phyloP scores from a whole-genome alignment of 1,140 invertebrate species.

The Paracyclopina nana region DNA sequence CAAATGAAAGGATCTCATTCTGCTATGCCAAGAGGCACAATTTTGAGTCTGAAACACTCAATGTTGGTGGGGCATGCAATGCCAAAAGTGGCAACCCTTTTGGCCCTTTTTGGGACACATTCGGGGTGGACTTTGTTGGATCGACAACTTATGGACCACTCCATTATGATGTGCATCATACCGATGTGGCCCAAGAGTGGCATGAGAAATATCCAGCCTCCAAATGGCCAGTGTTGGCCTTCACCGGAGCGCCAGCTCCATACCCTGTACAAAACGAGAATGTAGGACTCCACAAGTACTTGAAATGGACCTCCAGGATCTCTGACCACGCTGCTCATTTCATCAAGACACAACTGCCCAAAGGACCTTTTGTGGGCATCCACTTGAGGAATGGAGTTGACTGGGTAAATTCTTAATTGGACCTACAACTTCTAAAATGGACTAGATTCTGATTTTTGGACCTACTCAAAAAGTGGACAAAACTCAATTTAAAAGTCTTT shows the following conservation, averaged over 20 bases:
- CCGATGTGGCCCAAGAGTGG: conserved; percentile 47
- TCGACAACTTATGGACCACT: conserved; percentile 85
- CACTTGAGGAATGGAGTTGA: conserved; percentile 92
- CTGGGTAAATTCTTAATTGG: conserved; percentile 58
- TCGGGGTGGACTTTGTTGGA: conserved; percentile 59
- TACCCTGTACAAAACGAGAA: conserved; percentile 85
- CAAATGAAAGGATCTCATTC: conserved; percentile 55
- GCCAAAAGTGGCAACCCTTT: conserved; percentile 97
- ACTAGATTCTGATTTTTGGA: no score
- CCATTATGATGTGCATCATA: conserved; percentile 58
- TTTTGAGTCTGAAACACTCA: no score
- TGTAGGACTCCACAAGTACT: conserved; percentile 54
- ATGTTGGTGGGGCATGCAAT: conserved; percentile 48
- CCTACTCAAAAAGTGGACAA: no score
- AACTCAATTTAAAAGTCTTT: no score
- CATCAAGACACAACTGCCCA: conserved; percentile 47
- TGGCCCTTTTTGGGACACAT: conserved; percentile 94
- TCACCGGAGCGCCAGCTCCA: conserved; percentile 67
- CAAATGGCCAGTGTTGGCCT: conserved; percentile 37
- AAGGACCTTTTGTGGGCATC: conserved; percentile 70
- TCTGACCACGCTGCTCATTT: conserved; percentile 44
- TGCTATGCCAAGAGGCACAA: conserved; percentile 54
- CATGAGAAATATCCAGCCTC: conserved; percentile 43
- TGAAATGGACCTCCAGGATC: conserved; percentile 60
- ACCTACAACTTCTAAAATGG: no score